Evolutionary conservation across 2,888 invertebrate species (phyloP).

Genomic region (Hermaeophaga mercurialis): DNA sequence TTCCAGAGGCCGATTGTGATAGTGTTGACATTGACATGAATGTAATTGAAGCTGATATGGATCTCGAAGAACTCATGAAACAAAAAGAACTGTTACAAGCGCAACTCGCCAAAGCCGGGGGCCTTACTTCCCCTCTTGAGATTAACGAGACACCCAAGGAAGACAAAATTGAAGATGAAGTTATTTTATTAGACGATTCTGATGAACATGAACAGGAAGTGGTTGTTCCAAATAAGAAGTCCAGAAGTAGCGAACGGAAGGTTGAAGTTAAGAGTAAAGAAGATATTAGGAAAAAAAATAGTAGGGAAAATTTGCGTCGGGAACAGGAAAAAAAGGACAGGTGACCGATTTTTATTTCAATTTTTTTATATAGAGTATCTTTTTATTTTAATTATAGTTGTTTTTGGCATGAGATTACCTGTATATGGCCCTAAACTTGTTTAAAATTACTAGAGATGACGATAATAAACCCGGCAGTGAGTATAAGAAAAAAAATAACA

Average conservation of each 20-base stretch:
- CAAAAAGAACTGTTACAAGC: slow-evolving; percentile 86
- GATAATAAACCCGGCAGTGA: too few species aligned
- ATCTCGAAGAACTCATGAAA: slow-evolving; percentile 86
- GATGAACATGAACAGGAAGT: slow-evolving; percentile 55
- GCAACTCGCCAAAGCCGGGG: slow-evolving; percentile 74
- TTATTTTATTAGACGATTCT: slow-evolving; percentile 70
- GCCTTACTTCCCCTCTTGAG: slow-evolving; percentile 31
- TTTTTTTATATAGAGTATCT: too few species aligned
- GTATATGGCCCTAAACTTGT: too few species aligned
- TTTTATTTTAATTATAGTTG: too few species aligned
- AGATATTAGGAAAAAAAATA: slow-evolving; percentile 32
- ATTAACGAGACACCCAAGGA: slow-evolving; percentile 45
- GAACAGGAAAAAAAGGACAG: slow-evolving; percentile 30
- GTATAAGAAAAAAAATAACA: too few species aligned
- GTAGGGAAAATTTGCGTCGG: slow-evolving; percentile 22
- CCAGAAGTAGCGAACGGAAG: slow-evolving; percentile 55
- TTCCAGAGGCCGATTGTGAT: slow-evolving; percentile 67
- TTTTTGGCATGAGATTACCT: too few species aligned
- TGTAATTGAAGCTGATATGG: slow-evolving; percentile 83
- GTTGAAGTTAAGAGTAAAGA: slow-evolving; percentile 49
- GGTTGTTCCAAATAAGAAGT: slow-evolving; percentile 49
- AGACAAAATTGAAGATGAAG: slow-evolving; percentile 60
- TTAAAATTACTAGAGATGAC: too few species aligned
- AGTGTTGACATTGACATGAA: slow-evolving; percentile 73
- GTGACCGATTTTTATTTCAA: too few species aligned